A percentile compares a stretch with the other conserved stretches of the same genome.
These are phyloP conservation scores for Tonatia bakeri DNA, from an alignment of 2,113 vertebrate genomes.

Conservation along the genomic window DNA sequence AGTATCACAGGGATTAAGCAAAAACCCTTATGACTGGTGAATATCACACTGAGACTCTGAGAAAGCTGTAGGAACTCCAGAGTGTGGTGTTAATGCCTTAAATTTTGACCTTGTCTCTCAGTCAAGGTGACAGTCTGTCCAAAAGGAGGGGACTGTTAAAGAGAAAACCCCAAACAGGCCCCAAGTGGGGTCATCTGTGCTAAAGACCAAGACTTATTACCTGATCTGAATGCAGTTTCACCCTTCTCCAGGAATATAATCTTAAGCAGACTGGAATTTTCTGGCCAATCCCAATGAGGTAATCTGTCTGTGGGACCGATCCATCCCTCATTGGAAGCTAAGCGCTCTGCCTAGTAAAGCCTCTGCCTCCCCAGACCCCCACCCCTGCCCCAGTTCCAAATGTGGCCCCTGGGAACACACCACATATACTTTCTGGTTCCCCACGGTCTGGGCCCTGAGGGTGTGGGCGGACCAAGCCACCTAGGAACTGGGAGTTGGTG, in stretches of 20 bases:
- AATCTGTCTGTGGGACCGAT: not conserved
- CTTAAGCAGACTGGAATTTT: not conserved
- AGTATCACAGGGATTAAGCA: not conserved
- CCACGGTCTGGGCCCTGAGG: not conserved
- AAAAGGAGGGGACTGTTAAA: not conserved
- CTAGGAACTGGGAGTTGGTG: too few species aligned
- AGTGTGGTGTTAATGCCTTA: not conserved
- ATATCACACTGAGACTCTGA: not conserved
- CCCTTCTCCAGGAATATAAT: not conserved
- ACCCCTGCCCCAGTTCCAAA: not conserved
- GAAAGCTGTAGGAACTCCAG: not conserved
- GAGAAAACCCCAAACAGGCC: not conserved
- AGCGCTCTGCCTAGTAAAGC: not conserved
- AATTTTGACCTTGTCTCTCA: not conserved
- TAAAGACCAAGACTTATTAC: not conserved
- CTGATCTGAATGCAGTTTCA: not conserved
- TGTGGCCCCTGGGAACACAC: not conserved
- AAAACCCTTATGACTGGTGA: not conserved
- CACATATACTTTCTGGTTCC: not conserved
- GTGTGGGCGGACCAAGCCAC: not conserved
- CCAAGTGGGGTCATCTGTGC: not conserved
- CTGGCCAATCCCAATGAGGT: not conserved
- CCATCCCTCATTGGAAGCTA: not conserved
- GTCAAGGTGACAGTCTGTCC: not conserved
- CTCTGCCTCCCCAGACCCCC: not conserved